These are phyloP conservation scores for Cebidichthys violaceus DNA, from an alignment of 2,113 vertebrate species.

Conservation along the genomic window DNA sequence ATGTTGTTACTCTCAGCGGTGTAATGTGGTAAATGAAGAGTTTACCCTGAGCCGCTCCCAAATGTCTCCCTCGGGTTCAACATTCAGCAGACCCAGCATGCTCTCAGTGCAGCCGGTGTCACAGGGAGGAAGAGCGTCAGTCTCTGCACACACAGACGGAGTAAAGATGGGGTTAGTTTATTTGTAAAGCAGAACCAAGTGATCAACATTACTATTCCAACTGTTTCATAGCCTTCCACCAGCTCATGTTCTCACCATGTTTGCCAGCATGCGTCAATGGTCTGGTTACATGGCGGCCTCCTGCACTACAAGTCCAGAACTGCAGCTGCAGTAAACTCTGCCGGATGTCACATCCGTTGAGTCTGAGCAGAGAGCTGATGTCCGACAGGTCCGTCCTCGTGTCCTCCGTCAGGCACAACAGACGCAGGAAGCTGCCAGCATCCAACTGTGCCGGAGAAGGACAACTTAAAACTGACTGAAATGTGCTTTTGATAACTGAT, in stretches of 20 bases:
- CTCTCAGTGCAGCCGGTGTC: conserved; percentile 88
- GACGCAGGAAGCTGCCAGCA: conserved; percentile 89
- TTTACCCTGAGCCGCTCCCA: conserved; percentile 90
- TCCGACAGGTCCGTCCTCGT: conserved; percentile 86
- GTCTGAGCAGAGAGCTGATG: conserved; percentile 85
- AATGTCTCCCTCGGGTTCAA: conserved; percentile 82
- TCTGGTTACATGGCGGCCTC: conserved; percentile 77
- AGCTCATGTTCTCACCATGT: conserved; percentile 44
- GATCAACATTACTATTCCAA: not conserved
- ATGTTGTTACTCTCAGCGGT: not conserved
- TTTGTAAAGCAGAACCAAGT: not conserved
- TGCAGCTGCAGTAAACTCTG: conserved; percentile 93
- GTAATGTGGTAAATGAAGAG: not conserved
- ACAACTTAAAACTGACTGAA: not conserved
- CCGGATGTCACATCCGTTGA: conserved; percentile 91
- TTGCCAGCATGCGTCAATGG: not conserved
- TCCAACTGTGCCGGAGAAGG: conserved; percentile 79
- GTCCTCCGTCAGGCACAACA: conserved; percentile 93
- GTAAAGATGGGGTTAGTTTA: too few relatives aligned
- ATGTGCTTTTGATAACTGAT: not conserved
- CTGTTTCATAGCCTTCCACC: not conserved
- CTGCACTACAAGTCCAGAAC: conserved; percentile 92
- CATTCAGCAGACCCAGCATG: conserved; percentile 88
- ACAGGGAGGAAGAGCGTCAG: conserved; percentile 81
- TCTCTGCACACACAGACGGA: not conserved